A percentile compares a stretch with the other conserved stretches of the same genome.
Conservation (phyloP, 1,140 invertebrate species). For the Hylyphantes graminicola region DNA sequence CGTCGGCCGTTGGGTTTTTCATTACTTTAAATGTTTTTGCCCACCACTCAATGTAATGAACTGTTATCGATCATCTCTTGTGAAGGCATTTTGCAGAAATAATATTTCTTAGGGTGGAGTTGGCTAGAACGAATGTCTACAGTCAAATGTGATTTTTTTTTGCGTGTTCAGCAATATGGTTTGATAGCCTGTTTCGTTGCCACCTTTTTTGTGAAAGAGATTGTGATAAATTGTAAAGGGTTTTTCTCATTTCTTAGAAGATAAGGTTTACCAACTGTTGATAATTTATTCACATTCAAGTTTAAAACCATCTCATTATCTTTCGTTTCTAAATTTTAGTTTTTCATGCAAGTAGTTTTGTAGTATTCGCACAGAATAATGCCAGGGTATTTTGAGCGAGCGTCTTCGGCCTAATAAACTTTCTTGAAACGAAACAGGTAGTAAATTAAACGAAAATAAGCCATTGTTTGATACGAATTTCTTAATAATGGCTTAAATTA, state of each 20-base stretch:
- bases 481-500: too few relatives aligned
- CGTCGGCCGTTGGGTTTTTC: slow-evolving; percentile 40
- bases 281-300: too few relatives aligned
- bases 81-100: slow-evolving; percentile 26
- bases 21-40: slow-evolving; percentile 60
- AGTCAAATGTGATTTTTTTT: slow-evolving; percentile 12
- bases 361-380: too few relatives aligned
- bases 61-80: slow-evolving; percentile 48
- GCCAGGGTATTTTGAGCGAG: too few relatives aligned
- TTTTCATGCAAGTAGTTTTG: too few relatives aligned
- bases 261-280: slow-evolving; percentile 6
- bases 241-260: not conserved
- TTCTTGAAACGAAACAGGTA: too few relatives aligned
- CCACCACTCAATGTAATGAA: slow-evolving; percentile 59
- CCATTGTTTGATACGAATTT: too few relatives aligned
- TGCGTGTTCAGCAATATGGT: slow-evolving; percentile 8
- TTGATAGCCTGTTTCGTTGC: slow-evolving; percentile 10
- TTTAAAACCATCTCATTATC: too few relatives aligned
- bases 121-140: slow-evolving; percentile 35
- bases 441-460: too few relatives aligned
- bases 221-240: slow-evolving; percentile 16
- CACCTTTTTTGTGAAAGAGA: not conserved
- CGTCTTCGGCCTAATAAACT: too few relatives aligned
- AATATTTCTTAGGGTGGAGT: slow-evolving; percentile 35
- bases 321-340: too few relatives aligned